Percentiles rank a stretch among this genome's conserved stretches.
Conservation (phyloP, 2,888 invertebrate species). For the Cybosia mesomella region DNA sequence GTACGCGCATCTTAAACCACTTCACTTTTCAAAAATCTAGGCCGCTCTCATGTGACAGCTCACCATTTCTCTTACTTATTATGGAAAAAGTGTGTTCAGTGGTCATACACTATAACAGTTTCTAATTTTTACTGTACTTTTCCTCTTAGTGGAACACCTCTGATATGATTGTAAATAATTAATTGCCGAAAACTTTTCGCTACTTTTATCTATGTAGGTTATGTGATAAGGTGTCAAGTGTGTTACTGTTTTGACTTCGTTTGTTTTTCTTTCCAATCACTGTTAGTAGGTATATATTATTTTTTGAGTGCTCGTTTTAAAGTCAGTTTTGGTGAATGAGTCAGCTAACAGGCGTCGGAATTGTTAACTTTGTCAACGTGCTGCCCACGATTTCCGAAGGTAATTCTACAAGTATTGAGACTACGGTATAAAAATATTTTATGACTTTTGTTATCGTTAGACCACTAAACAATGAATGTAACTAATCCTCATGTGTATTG, state of each 20-base stretch:
- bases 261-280: constrained; percentile 61
- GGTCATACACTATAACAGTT: constrained; percentile 61
- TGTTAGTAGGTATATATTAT: constrained; percentile 64
- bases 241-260: constrained; percentile 66
- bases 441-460: constrained; percentile 24
- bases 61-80: constrained; percentile 70
- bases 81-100: constrained; percentile 73
- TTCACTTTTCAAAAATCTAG: constrained; percentile 60
- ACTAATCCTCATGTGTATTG: constrained; percentile 33
- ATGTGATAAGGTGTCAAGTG: constrained; percentile 78
- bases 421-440: constrained; percentile 10
- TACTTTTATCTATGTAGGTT: constrained; percentile 78
- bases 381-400: constrained; percentile 85
- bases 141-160: constrained; percentile 38
- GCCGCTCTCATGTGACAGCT: constrained; percentile 76
- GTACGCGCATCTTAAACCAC: constrained; percentile 68
- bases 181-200: constrained; percentile 67
- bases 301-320: constrained; percentile 65
- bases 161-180: constrained; percentile 62
- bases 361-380: constrained; percentile 85
- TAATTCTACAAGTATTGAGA: constrained; percentile 51
- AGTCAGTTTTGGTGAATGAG: constrained; percentile 83
- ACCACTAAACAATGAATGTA: constrained; percentile 27
- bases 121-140: constrained; percentile 53
- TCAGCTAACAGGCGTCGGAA: constrained; percentile 85